phyloP scores from a whole-genome alignment of 2,797 vertebrate genomes.

The Amblyopsis hoosieri region DNA sequence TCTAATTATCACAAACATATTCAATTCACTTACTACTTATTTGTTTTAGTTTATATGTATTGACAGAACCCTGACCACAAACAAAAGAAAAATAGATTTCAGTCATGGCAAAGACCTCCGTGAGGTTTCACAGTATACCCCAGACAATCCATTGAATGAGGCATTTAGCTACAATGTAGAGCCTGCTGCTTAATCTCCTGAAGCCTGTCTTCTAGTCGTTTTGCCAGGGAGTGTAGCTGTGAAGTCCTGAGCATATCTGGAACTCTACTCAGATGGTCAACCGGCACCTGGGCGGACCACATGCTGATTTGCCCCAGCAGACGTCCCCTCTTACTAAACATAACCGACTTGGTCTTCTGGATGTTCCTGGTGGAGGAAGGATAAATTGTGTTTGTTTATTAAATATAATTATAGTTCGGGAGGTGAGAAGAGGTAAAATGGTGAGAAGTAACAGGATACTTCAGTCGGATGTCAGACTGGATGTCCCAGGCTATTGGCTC shows the following conservation, averaged over 20 bases:
- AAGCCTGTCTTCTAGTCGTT: constrained; percentile 39
- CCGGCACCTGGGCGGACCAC: constrained; percentile 42
- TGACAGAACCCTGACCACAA: too few species aligned
- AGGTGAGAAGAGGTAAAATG: background rate
- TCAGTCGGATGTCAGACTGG: constrained; percentile 1
- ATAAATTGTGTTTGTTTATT: background rate
- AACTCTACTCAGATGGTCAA: constrained; percentile 44
- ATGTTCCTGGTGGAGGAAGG: constrained; percentile 29
- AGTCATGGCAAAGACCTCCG: too few species aligned
- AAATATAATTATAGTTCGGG: background rate
- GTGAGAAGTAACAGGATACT: background rate
- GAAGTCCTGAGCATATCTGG: constrained; percentile 36
- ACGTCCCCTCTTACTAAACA: constrained; percentile 8
- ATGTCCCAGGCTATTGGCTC: background rate
- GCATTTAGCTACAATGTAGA: constrained; percentile 26
- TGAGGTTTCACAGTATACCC: too few species aligned
- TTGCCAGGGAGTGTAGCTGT: constrained; percentile 13
- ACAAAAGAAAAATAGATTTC: too few species aligned
- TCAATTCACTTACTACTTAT: too few species aligned
- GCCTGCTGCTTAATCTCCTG: constrained; percentile 21
- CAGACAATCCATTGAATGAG: too few species aligned
- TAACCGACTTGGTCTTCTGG: fast-evolving
- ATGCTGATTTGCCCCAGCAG: constrained; percentile 31
- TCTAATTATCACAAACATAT: too few species aligned
- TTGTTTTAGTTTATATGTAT: too few species aligned